Evolutionary conservation across 2,888 invertebrate species (phyloP), one percentile per base, ranked within the genome.

Genomic region (Caenorhabditis drosophilae): DNA sequence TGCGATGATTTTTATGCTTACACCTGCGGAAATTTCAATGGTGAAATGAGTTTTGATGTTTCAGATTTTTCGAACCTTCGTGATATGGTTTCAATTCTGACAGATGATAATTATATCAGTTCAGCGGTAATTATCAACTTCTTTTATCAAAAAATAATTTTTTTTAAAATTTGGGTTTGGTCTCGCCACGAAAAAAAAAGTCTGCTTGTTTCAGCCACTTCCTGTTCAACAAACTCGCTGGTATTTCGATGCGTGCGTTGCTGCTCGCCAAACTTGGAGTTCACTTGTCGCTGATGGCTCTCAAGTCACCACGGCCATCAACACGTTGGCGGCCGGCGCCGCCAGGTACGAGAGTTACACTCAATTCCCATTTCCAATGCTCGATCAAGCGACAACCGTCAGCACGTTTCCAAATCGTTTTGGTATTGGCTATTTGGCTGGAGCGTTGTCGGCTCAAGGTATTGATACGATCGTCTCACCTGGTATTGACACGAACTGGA

Each of bases 401-500:
- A 55, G 38, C 3, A 25, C 42, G 2, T 70, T 49, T 35, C 68
- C 66, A 18, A 34, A 7, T 12, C 47, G 46, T 0, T 35, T 48
- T 26, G 67, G 67, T 18, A 38, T 73, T 35, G 70, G 59, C 7
- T 66, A 62, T 35, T 52, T 73, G 2, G 38, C 52, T 26, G 61
- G 69, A 35, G 40, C 54, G 2, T 48, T 68, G 0, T 18, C 61
- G 1, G 75, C 70, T 18, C 35, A 36, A 11, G 75, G 75, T 16
- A 50, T 68, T 12, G 47, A 50, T 31, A 68, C 71, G 1, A 47
- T 73, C 2, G 51, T 73, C n/a, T 61, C 70, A 2, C 44, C 62
- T 0, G 31, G 44, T 38, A 67, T 77, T 18, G 77, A 79, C 42
- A 79, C 80, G 1, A 78, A 80, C 55, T 80, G 80, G 80, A 68